These are phyloP conservation scores for Entomobrya proxima DNA, from an alignment of 2,888 invertebrate genomes.

Conservation along the genomic window DNA sequence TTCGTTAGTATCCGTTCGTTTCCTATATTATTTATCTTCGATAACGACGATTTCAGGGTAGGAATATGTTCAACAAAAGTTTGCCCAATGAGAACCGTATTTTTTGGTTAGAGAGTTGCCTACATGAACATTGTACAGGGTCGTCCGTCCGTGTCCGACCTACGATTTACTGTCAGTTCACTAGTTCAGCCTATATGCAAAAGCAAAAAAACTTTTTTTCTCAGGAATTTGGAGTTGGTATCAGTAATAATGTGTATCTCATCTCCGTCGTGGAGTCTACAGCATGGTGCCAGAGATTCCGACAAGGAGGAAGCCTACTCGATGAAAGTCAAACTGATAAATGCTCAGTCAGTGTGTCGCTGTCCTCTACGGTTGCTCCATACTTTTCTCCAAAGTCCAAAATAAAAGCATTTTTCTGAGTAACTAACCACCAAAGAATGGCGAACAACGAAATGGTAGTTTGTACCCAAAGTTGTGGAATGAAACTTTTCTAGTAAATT, in stretches of 20 bases:
- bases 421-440: background rate
- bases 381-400: background rate
- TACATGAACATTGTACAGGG: background rate
- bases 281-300: background rate
- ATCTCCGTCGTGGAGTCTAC: background rate
- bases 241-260: slow-evolving; percentile 5
- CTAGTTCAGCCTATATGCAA: background rate
- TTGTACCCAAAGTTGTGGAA: slow-evolving; percentile 9
- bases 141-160: too few relatives aligned
- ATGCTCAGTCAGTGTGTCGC: background rate
- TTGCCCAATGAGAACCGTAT: too few relatives aligned
- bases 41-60: too few relatives aligned
- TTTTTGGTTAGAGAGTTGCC: background rate
- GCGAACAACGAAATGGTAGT: background rate
- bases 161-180: too few relatives aligned
- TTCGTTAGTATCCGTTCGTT: too few relatives aligned
- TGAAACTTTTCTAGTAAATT: slow-evolving; percentile 55
- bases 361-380: background rate
- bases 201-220: slow-evolving; percentile 7
- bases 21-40: too few relatives aligned
- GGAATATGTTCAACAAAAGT: too few relatives aligned
- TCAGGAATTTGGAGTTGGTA: background rate
- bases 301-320: background rate
- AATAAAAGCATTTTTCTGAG: background rate
- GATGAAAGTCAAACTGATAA: slow-evolving; percentile 34